phyloP scores from a whole-genome alignment of 2,113 vertebrate species.

The Apus apus region DNA sequence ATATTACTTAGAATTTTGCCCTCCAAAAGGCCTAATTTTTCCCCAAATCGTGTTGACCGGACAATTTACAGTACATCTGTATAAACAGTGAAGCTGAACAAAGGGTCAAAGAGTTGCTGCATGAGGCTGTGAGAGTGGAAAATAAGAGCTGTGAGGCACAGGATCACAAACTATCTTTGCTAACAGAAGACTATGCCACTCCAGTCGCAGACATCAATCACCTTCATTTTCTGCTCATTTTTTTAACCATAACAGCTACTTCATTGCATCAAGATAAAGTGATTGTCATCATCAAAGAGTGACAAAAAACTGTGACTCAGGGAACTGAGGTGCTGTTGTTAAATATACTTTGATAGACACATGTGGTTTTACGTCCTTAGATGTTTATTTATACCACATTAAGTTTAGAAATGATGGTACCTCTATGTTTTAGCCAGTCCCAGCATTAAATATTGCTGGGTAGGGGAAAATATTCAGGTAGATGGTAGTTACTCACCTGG shows the following conservation, averaged over 20 bases:
- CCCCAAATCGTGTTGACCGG: not conserved
- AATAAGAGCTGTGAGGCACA: not conserved
- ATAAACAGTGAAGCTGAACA: not conserved
- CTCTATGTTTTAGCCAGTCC: not conserved
- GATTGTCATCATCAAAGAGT: not conserved
- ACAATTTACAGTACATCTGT: not conserved
- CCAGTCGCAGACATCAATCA: not conserved
- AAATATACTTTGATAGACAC: not conserved
- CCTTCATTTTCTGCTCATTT: not conserved
- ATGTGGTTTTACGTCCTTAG: not conserved
- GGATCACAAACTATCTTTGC: not conserved
- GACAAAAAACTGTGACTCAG: not conserved
- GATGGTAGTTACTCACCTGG: not conserved
- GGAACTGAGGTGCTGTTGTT: not conserved
- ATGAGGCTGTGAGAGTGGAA: not conserved
- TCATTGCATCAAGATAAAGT: not conserved
- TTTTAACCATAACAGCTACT: not conserved
- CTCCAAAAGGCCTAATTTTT: not conserved
- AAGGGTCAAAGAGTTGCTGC: not conserved
- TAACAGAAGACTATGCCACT: not conserved
- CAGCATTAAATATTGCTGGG: not conserved
- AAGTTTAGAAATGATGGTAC: not conserved
- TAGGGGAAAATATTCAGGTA: not conserved
- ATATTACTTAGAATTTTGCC: not conserved
- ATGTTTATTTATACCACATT: too few relatives aligned